phyloP scores from a whole-genome alignment of 2,888 invertebrate species.

The Zygogramma bicolorata region DNA sequence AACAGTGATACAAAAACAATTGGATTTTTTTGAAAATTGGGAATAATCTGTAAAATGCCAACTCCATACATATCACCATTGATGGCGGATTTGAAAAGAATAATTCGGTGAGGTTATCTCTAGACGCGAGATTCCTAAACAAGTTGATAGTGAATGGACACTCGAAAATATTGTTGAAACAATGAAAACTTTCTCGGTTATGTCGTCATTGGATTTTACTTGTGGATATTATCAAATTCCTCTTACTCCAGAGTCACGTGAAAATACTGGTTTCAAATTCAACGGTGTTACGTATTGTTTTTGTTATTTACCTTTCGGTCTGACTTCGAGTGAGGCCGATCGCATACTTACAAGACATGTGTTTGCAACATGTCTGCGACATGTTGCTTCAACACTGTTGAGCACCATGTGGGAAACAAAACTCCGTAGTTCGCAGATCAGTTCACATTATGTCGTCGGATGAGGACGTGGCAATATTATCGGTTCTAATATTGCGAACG shows the following conservation, averaged over 20 bases:
- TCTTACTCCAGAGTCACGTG: not conserved
- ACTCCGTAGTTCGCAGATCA: not conserved
- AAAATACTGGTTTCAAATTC: conserved; percentile 11
- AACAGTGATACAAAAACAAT: not conserved
- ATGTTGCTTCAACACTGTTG: not conserved
- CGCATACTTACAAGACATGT: not conserved
- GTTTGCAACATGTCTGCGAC: not conserved
- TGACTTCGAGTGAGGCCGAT: not conserved
- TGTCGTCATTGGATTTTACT: not conserved
- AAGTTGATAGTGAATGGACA: not conserved
- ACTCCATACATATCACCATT: not conserved
- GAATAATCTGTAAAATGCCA: not conserved
- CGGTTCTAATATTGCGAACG: not conserved
- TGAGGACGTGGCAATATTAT: not conserved
- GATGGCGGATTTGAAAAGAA: not conserved
- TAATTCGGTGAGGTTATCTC: not conserved
- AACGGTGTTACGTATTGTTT: not conserved
- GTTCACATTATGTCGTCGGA: not conserved
- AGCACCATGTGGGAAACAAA: not conserved
- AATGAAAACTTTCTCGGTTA: not conserved
- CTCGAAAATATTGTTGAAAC: not conserved
- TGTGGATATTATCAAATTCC: conserved; percentile 8
- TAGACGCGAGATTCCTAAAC: not conserved
- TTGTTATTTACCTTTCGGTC: not conserved
- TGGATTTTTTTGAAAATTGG: not conserved